These are phyloP conservation scores for Xestoiulus laeticollis DNA, from an alignment of 2,888 invertebrate species.

Conservation along the genomic window DNA sequence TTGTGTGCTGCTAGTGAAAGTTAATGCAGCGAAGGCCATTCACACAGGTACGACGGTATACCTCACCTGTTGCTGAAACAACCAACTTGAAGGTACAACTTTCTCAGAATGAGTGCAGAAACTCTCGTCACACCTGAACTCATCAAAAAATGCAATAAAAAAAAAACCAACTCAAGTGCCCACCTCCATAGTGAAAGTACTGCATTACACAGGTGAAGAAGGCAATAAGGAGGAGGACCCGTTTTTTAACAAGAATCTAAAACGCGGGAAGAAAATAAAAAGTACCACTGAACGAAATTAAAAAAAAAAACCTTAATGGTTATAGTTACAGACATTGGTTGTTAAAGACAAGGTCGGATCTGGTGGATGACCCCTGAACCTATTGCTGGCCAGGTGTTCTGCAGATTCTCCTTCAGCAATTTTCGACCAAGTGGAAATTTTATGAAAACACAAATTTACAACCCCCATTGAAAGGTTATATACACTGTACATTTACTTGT, in stretches of 20 bases:
- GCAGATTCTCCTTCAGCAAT: not conserved
- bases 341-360: not conserved
- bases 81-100: not conserved
- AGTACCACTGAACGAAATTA: not conserved
- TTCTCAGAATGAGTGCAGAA: slow-evolving; percentile 12
- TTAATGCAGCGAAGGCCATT: not conserved
- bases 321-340: not conserved
- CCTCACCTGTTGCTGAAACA: slow-evolving; percentile 7
- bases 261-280: not conserved
- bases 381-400: not conserved
- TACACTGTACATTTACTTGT: too few relatives aligned
- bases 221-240: not conserved
- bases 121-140: not conserved
- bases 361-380: not conserved
- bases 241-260: not conserved
- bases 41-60: not conserved
- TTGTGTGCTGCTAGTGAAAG: not conserved
- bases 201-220: not conserved
- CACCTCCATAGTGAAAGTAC: slow-evolving; percentile 20
- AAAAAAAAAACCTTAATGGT: not conserved
- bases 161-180: not conserved
- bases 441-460: too few relatives aligned
- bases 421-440: not conserved
- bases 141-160: slow-evolving; percentile 18
- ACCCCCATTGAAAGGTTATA: too few relatives aligned